Evolutionary conservation across 2,797 vertebrate genomes (phyloP).

Genomic region (Cheirogaleus major): DNA sequence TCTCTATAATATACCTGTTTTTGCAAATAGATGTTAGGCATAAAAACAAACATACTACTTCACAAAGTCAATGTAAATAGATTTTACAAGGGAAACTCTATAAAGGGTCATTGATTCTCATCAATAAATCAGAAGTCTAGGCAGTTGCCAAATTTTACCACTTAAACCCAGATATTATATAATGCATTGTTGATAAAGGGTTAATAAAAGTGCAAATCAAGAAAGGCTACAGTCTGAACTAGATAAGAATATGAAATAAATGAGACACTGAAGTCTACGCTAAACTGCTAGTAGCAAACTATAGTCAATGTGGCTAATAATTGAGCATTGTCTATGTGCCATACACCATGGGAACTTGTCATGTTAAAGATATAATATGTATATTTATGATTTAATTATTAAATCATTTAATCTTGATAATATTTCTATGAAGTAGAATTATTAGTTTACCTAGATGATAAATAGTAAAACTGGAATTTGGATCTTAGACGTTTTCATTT

Average conservation of each 20-base stretch:
- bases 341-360: neutral
- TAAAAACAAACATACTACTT: slow-evolving; percentile 11
- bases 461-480: neutral
- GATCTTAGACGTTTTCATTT: neutral
- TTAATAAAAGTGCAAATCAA: neutral
- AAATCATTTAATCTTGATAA: slow-evolving; percentile 5
- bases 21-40: neutral
- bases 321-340: neutral
- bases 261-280: neutral
- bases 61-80: neutral
- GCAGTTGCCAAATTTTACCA: neutral
- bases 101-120: neutral
- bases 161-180: neutral
- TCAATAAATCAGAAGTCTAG: neutral
- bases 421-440: neutral
- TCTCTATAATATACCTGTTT: neutral
- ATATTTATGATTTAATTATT: slow-evolving; percentile 1
- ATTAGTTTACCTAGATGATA: neutral
- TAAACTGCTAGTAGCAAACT: neutral
- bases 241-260: neutral
- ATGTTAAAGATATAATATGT: neutral
- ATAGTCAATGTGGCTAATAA: neutral
- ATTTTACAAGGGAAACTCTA: neutral
- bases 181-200: neutral
- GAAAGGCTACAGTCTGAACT: neutral